phyloP scores from a whole-genome alignment of 2,888 invertebrate species.

The Beris morrisii region DNA sequence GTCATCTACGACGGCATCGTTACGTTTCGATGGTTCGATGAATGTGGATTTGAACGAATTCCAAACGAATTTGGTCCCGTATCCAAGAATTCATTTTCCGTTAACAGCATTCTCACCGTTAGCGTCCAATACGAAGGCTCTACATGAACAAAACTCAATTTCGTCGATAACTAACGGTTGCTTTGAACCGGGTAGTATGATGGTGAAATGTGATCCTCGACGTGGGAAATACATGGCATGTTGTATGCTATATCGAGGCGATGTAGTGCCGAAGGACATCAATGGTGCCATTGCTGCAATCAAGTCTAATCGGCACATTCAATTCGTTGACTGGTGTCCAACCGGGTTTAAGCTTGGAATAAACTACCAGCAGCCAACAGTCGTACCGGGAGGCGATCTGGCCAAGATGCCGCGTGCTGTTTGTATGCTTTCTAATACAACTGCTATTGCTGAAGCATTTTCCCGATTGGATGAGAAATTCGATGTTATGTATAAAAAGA shows the following conservation, averaged over 20 bases:
- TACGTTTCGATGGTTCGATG: constrained; percentile 80
- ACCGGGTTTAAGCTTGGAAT: constrained; percentile 83
- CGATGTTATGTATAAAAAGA: constrained; percentile 90
- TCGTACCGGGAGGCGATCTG: constrained; percentile 70
- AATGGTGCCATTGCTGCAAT: constrained; percentile 80
- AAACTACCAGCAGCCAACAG: constrained; percentile 76
- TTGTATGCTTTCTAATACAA: constrained; percentile 85
- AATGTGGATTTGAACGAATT: constrained; percentile 89
- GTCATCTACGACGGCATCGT: constrained; percentile 79
- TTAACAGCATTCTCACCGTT: constrained; percentile 72
- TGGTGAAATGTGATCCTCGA: constrained; percentile 81
- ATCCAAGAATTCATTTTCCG: constrained; percentile 90
- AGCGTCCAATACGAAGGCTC: constrained; percentile 71
- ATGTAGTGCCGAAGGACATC: constrained; percentile 87
- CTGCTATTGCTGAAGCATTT: constrained; percentile 88
- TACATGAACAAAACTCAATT: constrained; percentile 73
- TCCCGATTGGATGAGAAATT: constrained; percentile 89
- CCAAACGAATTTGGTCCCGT: constrained; percentile 89
- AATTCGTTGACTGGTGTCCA: constrained; percentile 91
- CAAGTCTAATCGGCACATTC: constrained; percentile 74
- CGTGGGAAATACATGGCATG: constrained; percentile 88
- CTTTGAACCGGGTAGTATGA: constrained; percentile 83
- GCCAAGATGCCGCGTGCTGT: constrained; percentile 81
- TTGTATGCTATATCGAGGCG: constrained; percentile 83
- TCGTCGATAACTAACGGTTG: constrained; percentile 81